Conservation (phyloP, 2,113 vertebrate species). For the Alligator mississippiensis region DNA sequence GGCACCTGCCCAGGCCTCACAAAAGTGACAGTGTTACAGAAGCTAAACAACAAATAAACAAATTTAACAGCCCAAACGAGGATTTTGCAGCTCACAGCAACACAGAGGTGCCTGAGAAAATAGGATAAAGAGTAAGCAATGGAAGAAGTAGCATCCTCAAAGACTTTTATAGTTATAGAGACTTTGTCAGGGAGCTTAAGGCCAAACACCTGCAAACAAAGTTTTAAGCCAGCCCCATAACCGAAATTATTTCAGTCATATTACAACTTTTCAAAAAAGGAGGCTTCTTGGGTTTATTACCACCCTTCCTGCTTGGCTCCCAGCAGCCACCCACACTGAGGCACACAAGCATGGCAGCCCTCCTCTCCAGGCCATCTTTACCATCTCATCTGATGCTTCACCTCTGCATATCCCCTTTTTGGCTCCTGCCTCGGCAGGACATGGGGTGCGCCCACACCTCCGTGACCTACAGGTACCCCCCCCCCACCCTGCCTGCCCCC, state of each 20-base stretch:
- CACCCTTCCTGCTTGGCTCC: background rate
- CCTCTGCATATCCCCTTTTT: too few species aligned
- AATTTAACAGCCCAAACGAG: background rate
- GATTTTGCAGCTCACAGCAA: background rate
- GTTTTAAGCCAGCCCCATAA: background rate
- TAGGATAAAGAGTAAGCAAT: fast-evolving
- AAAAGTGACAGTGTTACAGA: fast-evolving
- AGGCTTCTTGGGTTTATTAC: background rate
- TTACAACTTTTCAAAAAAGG: background rate
- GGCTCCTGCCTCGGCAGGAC: too few species aligned
- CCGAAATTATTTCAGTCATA: background rate
- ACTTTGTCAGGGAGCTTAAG: too few species aligned
- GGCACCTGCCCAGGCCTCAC: fast-evolving
- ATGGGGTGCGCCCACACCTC: too few species aligned
- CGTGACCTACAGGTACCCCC: too few species aligned
- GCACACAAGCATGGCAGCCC: too few species aligned
- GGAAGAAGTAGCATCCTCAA: fast-evolving
- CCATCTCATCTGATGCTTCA: too few species aligned
- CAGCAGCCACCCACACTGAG: background rate
- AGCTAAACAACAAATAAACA: background rate
- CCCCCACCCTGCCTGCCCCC: too few species aligned
- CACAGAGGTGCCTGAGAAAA: fast-evolving
- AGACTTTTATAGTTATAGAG: too few species aligned
- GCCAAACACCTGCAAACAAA: background rate
- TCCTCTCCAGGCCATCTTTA: too few species aligned